Base-by-base conservation (phyloP, 2,797 vertebrate species). In the Agapornis canus region DNA sequence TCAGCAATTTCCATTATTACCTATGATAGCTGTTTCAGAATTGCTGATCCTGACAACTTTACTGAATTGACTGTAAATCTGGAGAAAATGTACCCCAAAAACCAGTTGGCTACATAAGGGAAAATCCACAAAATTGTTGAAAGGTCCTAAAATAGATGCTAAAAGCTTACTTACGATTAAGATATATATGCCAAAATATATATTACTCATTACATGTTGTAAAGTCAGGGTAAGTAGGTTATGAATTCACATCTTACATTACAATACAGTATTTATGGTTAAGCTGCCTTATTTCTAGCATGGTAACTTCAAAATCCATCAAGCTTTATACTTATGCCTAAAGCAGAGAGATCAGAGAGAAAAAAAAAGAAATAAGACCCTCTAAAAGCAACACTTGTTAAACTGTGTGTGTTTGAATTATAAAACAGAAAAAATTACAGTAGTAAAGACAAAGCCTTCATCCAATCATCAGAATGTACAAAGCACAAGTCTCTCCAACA, bases 171-270 rank as follows among this genome's bases (percentile, higher is more conserved):
- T 31, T 82, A 90, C 0, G 17, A 61, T 81, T 64, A 79, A 91
- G 52, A 48, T 70, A 51, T 7, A 1, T 25, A 37, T 47, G 68
- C 42, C 84, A 85, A 90, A 65, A 69, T 66, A 69, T 27, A 39
- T 76, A 49, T 81, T 71, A n/a, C 70, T 60, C 79, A 26, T 69
- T 81, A 14, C 60, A 27, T 27, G 66, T 60, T 90, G 72, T 75
- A 90, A 92, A 92, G 86, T 49, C 65, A 86, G 70, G 59, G 69
- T 72, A 89, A 95, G 79, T 61, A 51, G 78, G 43, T 70, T 90
- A 39, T 70, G 90, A 89, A 94, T 91, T 91, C 80, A 54, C 85
- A 59, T 31, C 39, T 71, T 40, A 15, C 4, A 2, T 90, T 73
- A 68, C 27, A 78, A 49, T 29, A 4, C 7, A 13, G 18, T 91